A percentile compares a stretch with the other conserved stretches of the same genome.
These are phyloP conservation scores for Pseudomyrmex dendroicus DNA, from an alignment of 1,140 invertebrate genomes.

Conservation along the genomic window DNA sequence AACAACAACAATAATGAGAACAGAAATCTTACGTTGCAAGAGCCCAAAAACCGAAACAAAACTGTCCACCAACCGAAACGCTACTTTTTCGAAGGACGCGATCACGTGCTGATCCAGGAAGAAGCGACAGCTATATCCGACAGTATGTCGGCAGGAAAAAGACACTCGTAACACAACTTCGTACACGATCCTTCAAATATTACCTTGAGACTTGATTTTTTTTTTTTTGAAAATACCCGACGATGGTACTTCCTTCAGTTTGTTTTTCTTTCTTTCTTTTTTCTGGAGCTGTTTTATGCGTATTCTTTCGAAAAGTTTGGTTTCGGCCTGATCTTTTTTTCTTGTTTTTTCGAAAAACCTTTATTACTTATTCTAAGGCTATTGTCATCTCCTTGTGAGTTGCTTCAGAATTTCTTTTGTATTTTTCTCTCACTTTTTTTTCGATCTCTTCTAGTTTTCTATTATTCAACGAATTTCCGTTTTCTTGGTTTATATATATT, in stretches of 20 bases:
- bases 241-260: not conserved
- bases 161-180: constrained; percentile 23
- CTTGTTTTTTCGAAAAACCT: too few relatives aligned
- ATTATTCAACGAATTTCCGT: too few relatives aligned
- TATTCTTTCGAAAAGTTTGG: not conserved
- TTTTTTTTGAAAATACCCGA: not conserved
- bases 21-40: not conserved
- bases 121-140: constrained; percentile 9
- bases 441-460: too few relatives aligned
- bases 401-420: too few relatives aligned
- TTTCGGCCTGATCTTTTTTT: not conserved
- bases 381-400: too few relatives aligned
- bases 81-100: not conserved
- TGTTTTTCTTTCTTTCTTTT: not conserved
- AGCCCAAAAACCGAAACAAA: too few relatives aligned
- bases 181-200: not conserved
- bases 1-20: constrained; percentile 12
- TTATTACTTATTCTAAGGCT: too few relatives aligned
- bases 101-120: constrained; percentile 30
- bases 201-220: constrained; percentile 4
- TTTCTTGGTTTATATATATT: too few relatives aligned
- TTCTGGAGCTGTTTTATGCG: not conserved
- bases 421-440: too few relatives aligned
- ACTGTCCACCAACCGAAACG: too few relatives aligned
- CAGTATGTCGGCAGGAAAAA: constrained; percentile 50